phyloP scores from a whole-genome alignment of 2,888 invertebrate genomes.

The Gastracanthus pulcherrimus region DNA sequence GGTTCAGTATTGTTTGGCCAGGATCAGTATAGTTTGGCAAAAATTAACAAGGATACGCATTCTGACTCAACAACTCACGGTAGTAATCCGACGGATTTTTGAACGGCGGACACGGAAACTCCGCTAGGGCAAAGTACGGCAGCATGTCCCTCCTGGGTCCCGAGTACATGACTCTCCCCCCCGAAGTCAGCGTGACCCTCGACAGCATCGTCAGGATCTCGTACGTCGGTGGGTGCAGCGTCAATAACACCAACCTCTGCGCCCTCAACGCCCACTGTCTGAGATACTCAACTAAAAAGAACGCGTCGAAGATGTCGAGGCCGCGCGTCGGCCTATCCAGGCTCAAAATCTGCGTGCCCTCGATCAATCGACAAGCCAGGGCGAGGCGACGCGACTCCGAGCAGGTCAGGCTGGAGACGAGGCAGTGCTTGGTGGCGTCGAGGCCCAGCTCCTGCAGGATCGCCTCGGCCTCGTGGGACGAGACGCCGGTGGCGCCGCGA shows the following conservation, averaged over 20 bases:
- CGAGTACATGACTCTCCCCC: conserved; percentile 94
- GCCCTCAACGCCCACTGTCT: conserved; percentile 91
- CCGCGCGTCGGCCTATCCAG: conserved; percentile 93
- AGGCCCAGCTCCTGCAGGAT: conserved; percentile 95
- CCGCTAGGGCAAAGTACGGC: conserved; percentile 91
- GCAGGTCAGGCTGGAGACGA: conserved; percentile 90
- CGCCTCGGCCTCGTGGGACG: conserved; percentile 85
- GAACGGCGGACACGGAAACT: conserved; percentile 97
- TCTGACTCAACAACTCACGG: conserved; percentile 81
- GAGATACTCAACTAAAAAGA: conserved; percentile 95
- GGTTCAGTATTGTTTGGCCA: too few species aligned
- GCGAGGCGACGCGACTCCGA: conserved; percentile 93
- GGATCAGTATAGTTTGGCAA: too few species aligned
- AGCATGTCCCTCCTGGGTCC: conserved; percentile 94
- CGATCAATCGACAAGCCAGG: conserved; percentile 92
- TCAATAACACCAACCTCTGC: conserved; percentile 90
- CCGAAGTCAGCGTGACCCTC: conserved; percentile 90
- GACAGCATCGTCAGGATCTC: conserved; percentile 97
- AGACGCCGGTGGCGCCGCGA: conserved; percentile 82
- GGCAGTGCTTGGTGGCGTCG: conserved; percentile 92
- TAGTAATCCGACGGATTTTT: conserved; percentile 99
- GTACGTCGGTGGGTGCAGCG: conserved; percentile 95
- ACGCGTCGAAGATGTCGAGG: conserved; percentile 97
- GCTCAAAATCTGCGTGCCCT: conserved; percentile 91
- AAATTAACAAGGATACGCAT: too few species aligned